Evolutionary conservation across 2,888 invertebrate species (phyloP).

Genomic region (Phengaris alcon): DNA sequence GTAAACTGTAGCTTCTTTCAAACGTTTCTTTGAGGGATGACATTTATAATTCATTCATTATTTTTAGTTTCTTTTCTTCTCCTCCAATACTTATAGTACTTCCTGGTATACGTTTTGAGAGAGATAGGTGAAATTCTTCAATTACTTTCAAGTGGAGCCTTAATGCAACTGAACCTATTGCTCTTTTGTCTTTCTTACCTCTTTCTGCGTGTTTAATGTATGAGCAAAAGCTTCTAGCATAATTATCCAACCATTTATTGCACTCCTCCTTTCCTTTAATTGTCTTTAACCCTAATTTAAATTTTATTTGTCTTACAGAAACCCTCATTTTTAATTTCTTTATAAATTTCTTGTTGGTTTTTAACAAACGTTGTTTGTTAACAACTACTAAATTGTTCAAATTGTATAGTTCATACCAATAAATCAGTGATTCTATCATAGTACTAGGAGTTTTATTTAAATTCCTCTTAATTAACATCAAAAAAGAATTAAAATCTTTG

Average conservation of each 20-base stretch:
- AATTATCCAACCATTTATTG: neutral
- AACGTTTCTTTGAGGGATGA: neutral
- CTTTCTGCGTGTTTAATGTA: neutral
- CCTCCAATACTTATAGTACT: neutral
- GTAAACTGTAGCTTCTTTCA: neutral
- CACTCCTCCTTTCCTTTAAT: neutral
- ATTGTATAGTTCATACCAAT: too few species aligned
- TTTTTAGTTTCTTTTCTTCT: neutral
- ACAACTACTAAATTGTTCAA: too few species aligned
- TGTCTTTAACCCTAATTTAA: neutral
- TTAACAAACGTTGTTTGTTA: too few species aligned
- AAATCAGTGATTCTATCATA: too few species aligned
- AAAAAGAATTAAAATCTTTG: too few species aligned
- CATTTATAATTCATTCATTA: neutral
- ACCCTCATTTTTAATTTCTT: too few species aligned
- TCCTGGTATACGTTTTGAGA: neutral
- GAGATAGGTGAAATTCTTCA: neutral
- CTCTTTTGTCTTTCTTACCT: neutral
- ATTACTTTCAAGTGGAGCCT: neutral
- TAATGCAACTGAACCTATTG: neutral
- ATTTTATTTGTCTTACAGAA: too few species aligned
- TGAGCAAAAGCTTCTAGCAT: neutral
- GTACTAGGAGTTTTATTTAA: too few species aligned
- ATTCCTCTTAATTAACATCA: too few species aligned
- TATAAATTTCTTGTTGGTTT: too few species aligned